Evolutionary conservation across 2,113 vertebrate genomes (phyloP).

Genomic region (Alosa alosa): DNA sequence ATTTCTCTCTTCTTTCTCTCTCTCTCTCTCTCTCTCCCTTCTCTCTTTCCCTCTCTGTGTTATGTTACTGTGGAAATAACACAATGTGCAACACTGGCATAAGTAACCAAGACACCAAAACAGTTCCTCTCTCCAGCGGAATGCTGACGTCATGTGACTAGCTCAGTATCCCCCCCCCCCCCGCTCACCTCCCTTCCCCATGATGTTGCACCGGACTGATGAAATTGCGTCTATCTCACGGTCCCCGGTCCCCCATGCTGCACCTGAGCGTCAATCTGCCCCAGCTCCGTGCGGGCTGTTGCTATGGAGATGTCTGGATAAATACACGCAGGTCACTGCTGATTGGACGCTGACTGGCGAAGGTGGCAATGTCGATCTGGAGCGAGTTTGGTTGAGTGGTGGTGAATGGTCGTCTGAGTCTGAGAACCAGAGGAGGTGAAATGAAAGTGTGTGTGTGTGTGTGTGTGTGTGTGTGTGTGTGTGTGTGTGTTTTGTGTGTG

Average conservation of each 20-base stretch:
- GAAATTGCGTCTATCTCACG: background rate
- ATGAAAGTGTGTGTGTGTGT: background rate
- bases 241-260: background rate
- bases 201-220: background rate
- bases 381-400: background rate
- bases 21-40: background rate
- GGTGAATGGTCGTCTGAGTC: background rate
- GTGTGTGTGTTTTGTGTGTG: background rate
- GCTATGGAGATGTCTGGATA: conserved; percentile 6
- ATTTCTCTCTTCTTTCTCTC: background rate
- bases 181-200: background rate
- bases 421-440: background rate
- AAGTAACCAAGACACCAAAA: background rate
- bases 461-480: background rate
- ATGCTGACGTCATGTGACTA: conserved; percentile 7
- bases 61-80: background rate
- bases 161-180: background rate
- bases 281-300: background rate
- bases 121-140: background rate
- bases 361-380: background rate
- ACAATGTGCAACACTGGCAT: background rate
- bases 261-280: conserved; percentile 7
- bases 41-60: background rate
- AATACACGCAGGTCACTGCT: conserved; percentile 4
- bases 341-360: background rate